Evolutionary conservation across 1,140 invertebrate genomes (phyloP).

Genomic region (Melitaea cinxia): DNA sequence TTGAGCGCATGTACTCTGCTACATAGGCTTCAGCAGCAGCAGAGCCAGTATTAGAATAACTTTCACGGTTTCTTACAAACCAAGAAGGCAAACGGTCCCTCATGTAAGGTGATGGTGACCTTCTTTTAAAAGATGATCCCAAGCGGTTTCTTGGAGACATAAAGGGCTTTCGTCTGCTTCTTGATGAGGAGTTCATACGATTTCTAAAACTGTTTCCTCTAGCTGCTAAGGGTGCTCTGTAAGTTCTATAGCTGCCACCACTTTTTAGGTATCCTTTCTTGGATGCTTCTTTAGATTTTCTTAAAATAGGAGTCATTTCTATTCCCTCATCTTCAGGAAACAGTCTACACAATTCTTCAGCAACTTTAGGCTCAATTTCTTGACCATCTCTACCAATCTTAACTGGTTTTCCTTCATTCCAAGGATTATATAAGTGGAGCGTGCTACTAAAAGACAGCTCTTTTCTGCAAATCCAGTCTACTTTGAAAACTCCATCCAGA

Average conservation of each 20-base stretch:
- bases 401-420: constrained; percentile 99
- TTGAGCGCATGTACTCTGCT: constrained; percentile 90
- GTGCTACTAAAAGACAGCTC: constrained; percentile 96
- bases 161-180: constrained; percentile 81
- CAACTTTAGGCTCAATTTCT: constrained; percentile 97
- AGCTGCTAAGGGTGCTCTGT: constrained; percentile 66
- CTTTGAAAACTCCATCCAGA: constrained; percentile 96
- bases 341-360: constrained; percentile 95
- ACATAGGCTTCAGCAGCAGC: constrained; percentile 89
- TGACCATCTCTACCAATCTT: constrained; percentile 99
- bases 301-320: constrained; percentile 94
- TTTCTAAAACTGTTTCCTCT: constrained; percentile 71
- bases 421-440: constrained; percentile 96
- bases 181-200: constrained; percentile 63
- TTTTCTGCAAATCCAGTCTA: constrained; percentile 98
- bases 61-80: constrained; percentile 76
- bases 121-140: constrained; percentile 78
- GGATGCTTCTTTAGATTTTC: constrained; percentile 93
- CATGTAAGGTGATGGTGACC: constrained; percentile 82
- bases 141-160: constrained; percentile 75
- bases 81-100: constrained; percentile 73
- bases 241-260: constrained; percentile 80
- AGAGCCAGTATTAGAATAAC: constrained; percentile 80
- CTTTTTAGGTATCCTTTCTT: constrained; percentile 84
- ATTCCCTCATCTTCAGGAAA: constrained; percentile 97